A percentile compares a stretch with the other conserved stretches of the same genome.
phyloP scores from a whole-genome alignment of 2,797 vertebrate genomes.

The Arnoldichthys spilopterus region DNA sequence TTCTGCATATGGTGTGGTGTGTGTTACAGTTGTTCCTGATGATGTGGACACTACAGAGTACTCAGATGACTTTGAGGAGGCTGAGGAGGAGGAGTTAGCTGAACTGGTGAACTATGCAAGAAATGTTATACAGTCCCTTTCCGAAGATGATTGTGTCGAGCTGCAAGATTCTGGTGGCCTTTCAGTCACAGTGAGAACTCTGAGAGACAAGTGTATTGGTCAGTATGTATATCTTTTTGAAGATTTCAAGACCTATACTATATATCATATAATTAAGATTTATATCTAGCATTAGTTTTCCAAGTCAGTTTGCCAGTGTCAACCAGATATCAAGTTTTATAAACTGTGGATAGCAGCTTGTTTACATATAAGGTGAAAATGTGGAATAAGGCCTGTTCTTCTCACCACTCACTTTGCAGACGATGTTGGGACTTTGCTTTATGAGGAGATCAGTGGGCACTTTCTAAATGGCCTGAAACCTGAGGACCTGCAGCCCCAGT shows the following conservation, averaged over 20 bases:
- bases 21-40: slow-evolving; percentile 50
- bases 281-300: not conserved
- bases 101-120: slow-evolving; percentile 60
- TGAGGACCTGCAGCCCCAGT: slow-evolving; percentile 65
- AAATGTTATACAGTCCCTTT: slow-evolving; percentile 55
- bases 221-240: slow-evolving; percentile 33
- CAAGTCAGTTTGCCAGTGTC: not conserved
- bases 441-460: slow-evolving; percentile 65
- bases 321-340: not conserved
- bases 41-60: slow-evolving; percentile 70
- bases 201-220: slow-evolving; percentile 72
- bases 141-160: slow-evolving; percentile 64
- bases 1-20: not conserved
- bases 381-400: slow-evolving; percentile 1
- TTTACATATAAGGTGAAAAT: not conserved
- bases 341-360: not conserved
- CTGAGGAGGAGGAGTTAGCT: slow-evolving; percentile 63
- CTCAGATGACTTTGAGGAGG: slow-evolving; percentile 81
- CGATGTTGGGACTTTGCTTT: slow-evolving; percentile 65
- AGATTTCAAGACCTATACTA: not conserved
- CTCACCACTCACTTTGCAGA: slow-evolving; percentile 59
- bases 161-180: slow-evolving; percentile 68
- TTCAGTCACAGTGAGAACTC: slow-evolving; percentile 68
- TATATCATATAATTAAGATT: not conserved
- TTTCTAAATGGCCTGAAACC: slow-evolving; percentile 68